Evolutionary conservation across 2,797 vertebrate species (phyloP).

Genomic region (Manis javanica): DNA sequence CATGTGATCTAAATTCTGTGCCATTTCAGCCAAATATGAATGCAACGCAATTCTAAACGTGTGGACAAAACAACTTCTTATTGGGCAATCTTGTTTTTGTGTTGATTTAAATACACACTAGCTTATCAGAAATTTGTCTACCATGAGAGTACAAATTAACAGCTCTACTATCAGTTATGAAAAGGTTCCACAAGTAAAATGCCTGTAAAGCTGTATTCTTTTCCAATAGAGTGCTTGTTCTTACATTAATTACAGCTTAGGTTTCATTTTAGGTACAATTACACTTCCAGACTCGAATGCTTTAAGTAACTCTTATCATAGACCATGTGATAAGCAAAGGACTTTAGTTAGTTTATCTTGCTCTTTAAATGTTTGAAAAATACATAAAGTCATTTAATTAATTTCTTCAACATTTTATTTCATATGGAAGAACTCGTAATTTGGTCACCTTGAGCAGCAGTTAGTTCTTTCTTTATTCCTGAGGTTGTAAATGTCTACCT

Average conservation of each 20-base stretch:
- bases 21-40: slow-evolving; percentile 67
- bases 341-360: slow-evolving; percentile 23
- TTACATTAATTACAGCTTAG: slow-evolving; percentile 37
- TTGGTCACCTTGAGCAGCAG: slow-evolving; percentile 13
- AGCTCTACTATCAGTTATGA: background rate
- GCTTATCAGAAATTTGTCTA: slow-evolving; percentile 25
- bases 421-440: background rate
- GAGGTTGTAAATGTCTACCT: slow-evolving; percentile 33
- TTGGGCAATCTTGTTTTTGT: background rate
- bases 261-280: slow-evolving; percentile 36
- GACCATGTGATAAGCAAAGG: background rate
- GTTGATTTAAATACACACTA: background rate
- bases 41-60: slow-evolving; percentile 62
- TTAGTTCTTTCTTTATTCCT: slow-evolving; percentile 38
- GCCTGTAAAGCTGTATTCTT: background rate
- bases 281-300: background rate
- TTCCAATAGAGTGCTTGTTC: slow-evolving; percentile 5
- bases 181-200: background rate
- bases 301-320: background rate
- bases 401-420: slow-evolving; percentile 53
- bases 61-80: slow-evolving; percentile 67
- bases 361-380: slow-evolving; percentile 38
- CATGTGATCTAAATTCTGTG: slow-evolving; percentile 62
- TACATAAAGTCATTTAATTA: slow-evolving; percentile 7
- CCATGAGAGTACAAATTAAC: background rate